These are phyloP conservation scores for Phalloptychus januarius DNA, from an alignment of 2,797 vertebrate species.

Conservation along the genomic window DNA sequence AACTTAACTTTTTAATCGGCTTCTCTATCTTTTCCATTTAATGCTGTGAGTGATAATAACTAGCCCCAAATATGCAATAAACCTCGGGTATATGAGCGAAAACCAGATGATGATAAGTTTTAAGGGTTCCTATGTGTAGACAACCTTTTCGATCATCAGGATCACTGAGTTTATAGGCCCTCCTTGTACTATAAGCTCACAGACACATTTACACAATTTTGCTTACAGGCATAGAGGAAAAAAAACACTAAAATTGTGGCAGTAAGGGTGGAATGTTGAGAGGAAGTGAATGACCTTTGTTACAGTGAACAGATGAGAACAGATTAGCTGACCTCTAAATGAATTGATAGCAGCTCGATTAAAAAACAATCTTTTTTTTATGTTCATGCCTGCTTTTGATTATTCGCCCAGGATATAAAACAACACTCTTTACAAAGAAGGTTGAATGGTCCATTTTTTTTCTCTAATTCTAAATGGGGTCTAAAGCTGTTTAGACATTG, in stretches of 20 bases:
- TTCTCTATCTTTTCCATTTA: slow-evolving; percentile 41
- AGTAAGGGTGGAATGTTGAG: slow-evolving; percentile 37
- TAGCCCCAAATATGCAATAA: slow-evolving; percentile 56
- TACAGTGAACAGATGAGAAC: slow-evolving; percentile 1
- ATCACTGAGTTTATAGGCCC: slow-evolving; percentile 64
- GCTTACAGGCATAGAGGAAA: slow-evolving; percentile 12
- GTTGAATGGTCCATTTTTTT: too few relatives aligned
- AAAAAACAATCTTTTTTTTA: not conserved
- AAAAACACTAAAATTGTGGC: slow-evolving; percentile 26
- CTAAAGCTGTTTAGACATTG: not conserved
- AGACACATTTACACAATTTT: slow-evolving; percentile 6
- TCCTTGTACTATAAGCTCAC: slow-evolving; percentile 50
- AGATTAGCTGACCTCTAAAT: slow-evolving; percentile 2
- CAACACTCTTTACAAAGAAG: not conserved
- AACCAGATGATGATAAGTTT: slow-evolving; percentile 67
- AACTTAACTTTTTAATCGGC: slow-evolving; percentile 46
- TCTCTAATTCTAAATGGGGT: not conserved
- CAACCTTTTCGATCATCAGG: slow-evolving; percentile 65
- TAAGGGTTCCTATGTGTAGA: slow-evolving; percentile 60
- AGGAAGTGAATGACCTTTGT: slow-evolving; percentile 27
- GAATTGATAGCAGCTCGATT: not conserved
- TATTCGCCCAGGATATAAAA: not conserved
- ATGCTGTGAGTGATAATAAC: slow-evolving; percentile 42
- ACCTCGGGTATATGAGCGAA: slow-evolving; percentile 61
- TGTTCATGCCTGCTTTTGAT: not conserved